Percentiles rank a stretch among this genome's conserved stretches.
Evolutionary conservation across 1,140 invertebrate genomes (phyloP).

Genomic region (Anagrus nilaparvatae): DNA sequence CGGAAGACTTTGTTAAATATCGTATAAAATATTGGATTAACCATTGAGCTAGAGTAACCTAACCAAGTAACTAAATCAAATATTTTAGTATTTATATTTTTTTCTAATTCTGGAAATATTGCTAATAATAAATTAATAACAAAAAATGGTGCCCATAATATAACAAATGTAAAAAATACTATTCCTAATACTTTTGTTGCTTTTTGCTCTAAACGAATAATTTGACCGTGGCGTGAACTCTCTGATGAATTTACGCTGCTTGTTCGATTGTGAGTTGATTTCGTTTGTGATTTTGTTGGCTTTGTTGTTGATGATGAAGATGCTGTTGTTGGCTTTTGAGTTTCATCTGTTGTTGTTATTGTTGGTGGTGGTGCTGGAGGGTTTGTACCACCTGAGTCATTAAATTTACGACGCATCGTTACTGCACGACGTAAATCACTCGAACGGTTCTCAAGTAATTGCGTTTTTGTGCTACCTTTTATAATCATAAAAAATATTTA

Average conservation of each 20-base stretch:
- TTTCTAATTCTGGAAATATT: constrained; percentile 66
- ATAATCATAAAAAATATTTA: background rate
- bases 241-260: constrained; percentile 72
- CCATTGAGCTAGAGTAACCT: constrained; percentile 85
- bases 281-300: too few relatives aligned
- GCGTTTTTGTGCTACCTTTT: background rate
- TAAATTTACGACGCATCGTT: too few relatives aligned
- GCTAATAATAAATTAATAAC: constrained; percentile 74
- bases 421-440: too few relatives aligned
- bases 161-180: constrained; percentile 88
- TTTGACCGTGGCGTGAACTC: constrained; percentile 68
- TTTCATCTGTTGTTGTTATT: constrained; percentile 16
- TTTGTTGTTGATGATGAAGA: constrained; percentile 18
- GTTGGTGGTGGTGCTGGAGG: constrained; percentile 19
- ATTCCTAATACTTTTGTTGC: constrained; percentile 89
- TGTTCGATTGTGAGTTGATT: constrained; percentile 56
- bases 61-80: constrained; percentile 83
- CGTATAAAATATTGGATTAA: constrained; percentile 91
- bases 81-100: constrained; percentile 60
- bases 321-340: constrained; percentile 20
- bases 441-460: too few relatives aligned
- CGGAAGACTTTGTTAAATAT: constrained; percentile 91
- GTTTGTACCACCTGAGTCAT: too few relatives aligned
- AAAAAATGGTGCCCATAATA: constrained; percentile 91
- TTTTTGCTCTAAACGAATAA: constrained; percentile 78